A percentile compares a stretch with the other conserved stretches of the same genome.
Evolutionary conservation across 2,888 invertebrate species (phyloP).

Genomic region (Caenorhabditis sp.): DNA sequence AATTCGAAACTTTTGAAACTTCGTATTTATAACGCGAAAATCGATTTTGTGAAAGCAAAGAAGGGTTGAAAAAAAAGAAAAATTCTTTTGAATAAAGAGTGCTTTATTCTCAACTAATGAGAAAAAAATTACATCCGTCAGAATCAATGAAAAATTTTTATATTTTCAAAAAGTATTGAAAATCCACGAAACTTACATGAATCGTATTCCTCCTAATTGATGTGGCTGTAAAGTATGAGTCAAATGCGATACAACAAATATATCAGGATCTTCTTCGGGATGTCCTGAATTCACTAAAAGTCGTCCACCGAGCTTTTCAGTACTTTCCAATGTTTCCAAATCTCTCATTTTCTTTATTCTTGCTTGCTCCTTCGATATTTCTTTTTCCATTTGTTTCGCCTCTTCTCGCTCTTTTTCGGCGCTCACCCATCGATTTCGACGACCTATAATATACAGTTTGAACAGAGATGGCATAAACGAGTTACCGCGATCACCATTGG

Average conservation of each 20-base stretch:
- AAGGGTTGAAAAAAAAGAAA: too few relatives aligned
- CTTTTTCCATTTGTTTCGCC: slow-evolving; percentile 38
- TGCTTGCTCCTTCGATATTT: slow-evolving; percentile 34
- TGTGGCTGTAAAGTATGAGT: slow-evolving; percentile 64
- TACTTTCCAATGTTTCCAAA: slow-evolving; percentile 48
- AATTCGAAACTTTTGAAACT: too few relatives aligned
- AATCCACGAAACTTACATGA: slow-evolving; percentile 53
- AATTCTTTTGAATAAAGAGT: too few relatives aligned
- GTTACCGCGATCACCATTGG: too few relatives aligned
- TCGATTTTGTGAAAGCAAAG: too few relatives aligned
- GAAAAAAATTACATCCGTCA: too few relatives aligned
- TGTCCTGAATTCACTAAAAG: slow-evolving; percentile 61
- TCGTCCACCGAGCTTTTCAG: slow-evolving; percentile 46
- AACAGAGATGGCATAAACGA: too few relatives aligned
- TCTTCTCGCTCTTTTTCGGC: slow-evolving; percentile 29
- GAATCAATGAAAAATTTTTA: too few relatives aligned
- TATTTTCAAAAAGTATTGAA: not conserved
- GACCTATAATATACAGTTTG: slow-evolving; percentile 3
- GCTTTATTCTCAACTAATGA: too few relatives aligned
- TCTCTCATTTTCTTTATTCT: slow-evolving; percentile 37
- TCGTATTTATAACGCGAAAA: too few relatives aligned
- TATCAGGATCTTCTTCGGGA: slow-evolving; percentile 54
- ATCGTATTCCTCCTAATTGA: slow-evolving; percentile 66
- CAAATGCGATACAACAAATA: slow-evolving; percentile 59
- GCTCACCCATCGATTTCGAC: slow-evolving; percentile 28